Percentiles rank a stretch among this genome's conserved stretches.
phyloP scores from a whole-genome alignment of 2,888 invertebrate species.

The Acronicta alni region DNA sequence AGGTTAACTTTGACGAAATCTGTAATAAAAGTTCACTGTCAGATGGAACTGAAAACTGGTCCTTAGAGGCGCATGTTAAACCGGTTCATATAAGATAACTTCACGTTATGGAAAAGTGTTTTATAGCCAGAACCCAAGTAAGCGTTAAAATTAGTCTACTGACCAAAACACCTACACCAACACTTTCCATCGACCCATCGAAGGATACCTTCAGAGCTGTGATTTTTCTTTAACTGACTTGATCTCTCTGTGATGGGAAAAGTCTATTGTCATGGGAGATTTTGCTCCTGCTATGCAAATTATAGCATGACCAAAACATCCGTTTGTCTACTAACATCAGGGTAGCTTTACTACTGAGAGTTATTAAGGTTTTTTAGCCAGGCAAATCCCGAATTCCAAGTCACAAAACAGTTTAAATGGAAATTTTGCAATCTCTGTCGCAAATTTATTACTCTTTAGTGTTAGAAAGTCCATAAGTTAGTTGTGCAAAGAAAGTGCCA shows the following conservation, averaged over 20 bases:
- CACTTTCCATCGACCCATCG: too few relatives aligned
- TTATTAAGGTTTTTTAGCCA: background rate
- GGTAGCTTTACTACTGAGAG: background rate
- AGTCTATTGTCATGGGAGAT: too few relatives aligned
- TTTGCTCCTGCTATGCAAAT: too few relatives aligned
- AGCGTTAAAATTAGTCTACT: background rate
- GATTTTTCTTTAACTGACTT: too few relatives aligned
- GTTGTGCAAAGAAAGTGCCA: conserved; percentile 48
- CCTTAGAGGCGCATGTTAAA: conserved; percentile 1
- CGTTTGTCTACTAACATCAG: too few relatives aligned
- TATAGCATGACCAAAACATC: too few relatives aligned
- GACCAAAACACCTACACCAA: too few relatives aligned
- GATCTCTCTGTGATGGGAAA: too few relatives aligned
- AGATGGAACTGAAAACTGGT: conserved; percentile 1
- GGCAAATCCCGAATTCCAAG: background rate
- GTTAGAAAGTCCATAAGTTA: conserved; percentile 47
- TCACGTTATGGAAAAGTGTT: background rate
- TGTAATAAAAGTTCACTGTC: background rate
- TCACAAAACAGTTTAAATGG: conserved; percentile 6
- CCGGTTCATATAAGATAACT: background rate
- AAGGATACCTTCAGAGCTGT: too few relatives aligned
- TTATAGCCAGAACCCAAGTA: background rate
- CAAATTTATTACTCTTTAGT: conserved; percentile 23
- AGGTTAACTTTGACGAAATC: background rate
- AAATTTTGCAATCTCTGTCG: conserved; percentile 17